These are phyloP conservation scores for Paramormyrops hopkinsi DNA, from an alignment of 2,797 vertebrate genomes.

Conservation along the genomic window DNA sequence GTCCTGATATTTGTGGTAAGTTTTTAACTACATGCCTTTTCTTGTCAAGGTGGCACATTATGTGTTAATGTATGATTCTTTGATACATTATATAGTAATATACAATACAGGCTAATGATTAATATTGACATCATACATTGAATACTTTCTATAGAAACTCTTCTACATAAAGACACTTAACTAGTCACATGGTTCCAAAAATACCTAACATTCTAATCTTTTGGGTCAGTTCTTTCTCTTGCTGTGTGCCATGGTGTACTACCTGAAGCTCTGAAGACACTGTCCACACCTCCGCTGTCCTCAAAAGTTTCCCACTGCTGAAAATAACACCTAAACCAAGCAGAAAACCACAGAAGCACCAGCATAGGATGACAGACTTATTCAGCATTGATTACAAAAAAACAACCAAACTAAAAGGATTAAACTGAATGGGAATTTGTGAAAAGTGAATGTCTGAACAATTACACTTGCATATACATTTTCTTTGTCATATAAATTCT, in stretches of 20 bases:
- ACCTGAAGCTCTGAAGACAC: conserved; percentile 49
- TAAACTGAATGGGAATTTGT: neutral
- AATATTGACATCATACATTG: neutral
- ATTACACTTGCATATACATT: neutral
- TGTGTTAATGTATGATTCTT: neutral
- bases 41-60: neutral
- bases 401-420: neutral
- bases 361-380: neutral
- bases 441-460: neutral
- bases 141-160: neutral
- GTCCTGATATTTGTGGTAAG: conserved; percentile 70
- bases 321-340: neutral
- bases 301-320: neutral
- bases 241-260: conserved; percentile 57
- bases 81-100: neutral
- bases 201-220: neutral
- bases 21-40: neutral
- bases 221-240: conserved; percentile 55
- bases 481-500: neutral
- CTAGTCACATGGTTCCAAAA: neutral
- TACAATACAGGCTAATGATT: neutral
- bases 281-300: neutral
- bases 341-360: neutral
- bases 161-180: neutral
- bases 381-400: neutral